Evolutionary conservation across 1,140 invertebrate species (phyloP).

Genomic region (Hylyphantes graminicola): DNA sequence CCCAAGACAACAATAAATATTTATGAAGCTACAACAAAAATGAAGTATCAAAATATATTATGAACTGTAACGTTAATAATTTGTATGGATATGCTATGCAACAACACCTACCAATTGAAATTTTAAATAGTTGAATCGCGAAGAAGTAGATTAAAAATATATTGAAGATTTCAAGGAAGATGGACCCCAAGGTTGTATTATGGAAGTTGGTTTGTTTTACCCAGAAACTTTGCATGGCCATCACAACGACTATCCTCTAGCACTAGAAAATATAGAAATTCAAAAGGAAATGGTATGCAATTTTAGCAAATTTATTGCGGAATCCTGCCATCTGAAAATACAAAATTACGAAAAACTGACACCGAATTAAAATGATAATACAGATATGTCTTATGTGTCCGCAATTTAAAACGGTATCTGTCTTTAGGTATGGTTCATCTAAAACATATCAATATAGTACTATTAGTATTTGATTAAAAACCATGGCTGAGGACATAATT

Average conservation of each 20-base stretch:
- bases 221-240: conserved; percentile 62
- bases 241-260: conserved; percentile 68
- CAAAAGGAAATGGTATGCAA: conserved; percentile 37
- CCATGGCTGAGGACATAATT: too few species aligned
- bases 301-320: not conserved
- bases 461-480: too few species aligned
- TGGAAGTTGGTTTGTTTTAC: conserved; percentile 64
- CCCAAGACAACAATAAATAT: conserved; percentile 20
- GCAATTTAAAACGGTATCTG: conserved; percentile 69
- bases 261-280: conserved; percentile 63
- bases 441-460: conserved; percentile 6
- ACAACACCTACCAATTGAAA: conserved; percentile 45
- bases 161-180: conserved; percentile 25
- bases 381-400: conserved; percentile 71
- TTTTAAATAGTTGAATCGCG: conserved; percentile 51
- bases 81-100: conserved; percentile 63
- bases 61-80: too few species aligned
- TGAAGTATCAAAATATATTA: conserved; percentile 48
- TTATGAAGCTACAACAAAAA: conserved; percentile 1
- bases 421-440: conserved; percentile 62
- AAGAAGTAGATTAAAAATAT: not conserved
- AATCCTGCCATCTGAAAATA: not conserved
- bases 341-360: conserved; percentile 23
- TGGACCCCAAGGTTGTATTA: conserved; percentile 60
- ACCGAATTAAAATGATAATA: conserved; percentile 51